These are phyloP conservation scores for Temnothorax ravouxi DNA, from an alignment of 2,888 invertebrate species.

Conservation along the genomic window DNA sequence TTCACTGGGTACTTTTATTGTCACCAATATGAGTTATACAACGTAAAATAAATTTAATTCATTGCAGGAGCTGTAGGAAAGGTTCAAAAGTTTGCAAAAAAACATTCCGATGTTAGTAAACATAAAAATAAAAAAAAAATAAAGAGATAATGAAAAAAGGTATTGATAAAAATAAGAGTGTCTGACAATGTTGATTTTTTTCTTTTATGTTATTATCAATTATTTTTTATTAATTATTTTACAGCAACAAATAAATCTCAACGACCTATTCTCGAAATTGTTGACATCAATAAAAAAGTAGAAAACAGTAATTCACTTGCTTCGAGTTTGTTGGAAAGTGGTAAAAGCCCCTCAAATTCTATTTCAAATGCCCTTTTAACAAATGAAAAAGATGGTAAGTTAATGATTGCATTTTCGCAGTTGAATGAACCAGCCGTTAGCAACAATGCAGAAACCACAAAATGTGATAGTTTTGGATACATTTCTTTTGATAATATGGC, in stretches of 20 bases:
- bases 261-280: not conserved
- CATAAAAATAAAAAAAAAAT: not conserved
- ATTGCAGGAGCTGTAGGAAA: not conserved
- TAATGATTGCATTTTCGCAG: not conserved
- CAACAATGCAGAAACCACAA: not conserved
- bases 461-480: too few relatives aligned
- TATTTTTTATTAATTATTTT: not conserved
- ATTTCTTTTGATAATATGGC: not conserved
- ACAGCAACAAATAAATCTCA: not conserved
- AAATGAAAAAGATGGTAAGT: not conserved
- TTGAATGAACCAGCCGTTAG: not conserved
- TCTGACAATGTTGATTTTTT: not conserved
- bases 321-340: not conserved
- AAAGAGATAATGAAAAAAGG: not conserved
- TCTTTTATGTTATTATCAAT: not conserved
- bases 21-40: not conserved
- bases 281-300: not conserved
- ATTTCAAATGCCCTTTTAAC: not conserved
- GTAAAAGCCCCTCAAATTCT: not conserved
- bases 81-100: not conserved
- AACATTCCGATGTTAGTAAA: not conserved
- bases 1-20: not conserved
- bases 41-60: not conserved
- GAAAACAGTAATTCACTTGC: not conserved
- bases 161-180: not conserved